Base-by-base conservation (phyloP, 2,888 invertebrate species). In the Chironomus tentans region DNA sequence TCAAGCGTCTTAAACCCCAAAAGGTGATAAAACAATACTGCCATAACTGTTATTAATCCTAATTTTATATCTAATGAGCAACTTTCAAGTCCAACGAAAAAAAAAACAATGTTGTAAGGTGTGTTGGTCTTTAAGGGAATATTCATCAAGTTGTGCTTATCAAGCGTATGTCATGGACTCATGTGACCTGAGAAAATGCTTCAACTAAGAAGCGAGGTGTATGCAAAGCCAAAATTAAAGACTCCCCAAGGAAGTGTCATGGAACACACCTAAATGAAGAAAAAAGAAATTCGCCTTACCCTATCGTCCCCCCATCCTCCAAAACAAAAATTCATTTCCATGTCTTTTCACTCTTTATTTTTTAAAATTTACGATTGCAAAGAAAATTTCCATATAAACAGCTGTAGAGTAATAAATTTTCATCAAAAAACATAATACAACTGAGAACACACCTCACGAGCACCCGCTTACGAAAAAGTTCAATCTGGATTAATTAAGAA, bases 341-440 rank as follows among this genome's bases (percentile, higher is more conserved):
- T 38, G 38, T 38, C 38, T 38, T 38, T 38, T 38, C 56, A 18
- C 18, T 56, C 65, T 65, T 65, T 65, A 6, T 18, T 21, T 65
- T 65, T 24, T 24, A 65, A 65, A 65, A 65, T 65, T 65, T 65
- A 65, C 65, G 65, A 65, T 24, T 21, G 22, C 15, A 15, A 72
- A 61, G 62, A 72, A 72, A 72, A 72, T 72, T 72, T 72, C 72
- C 72, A 72, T 72, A 72, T 62, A 72, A 62, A 72, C 28, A 50
- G 62, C 24, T 72, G 38, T 21, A 21, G 18, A 13, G 65, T 15
- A 15, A 72, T 72, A 72, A 72, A 72, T 72, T 72, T 61, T 38
- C 72, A 72, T 72, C 72, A 72, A 72, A 61, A 61, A n/a, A 21
- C 22, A 72, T n/a, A 21, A n/a, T 46, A 70, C 70, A 24, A n/a